Conservation (phyloP, 30 jellyfish, hydroid and myxozoan species). For the Mastigias papua region DNA sequence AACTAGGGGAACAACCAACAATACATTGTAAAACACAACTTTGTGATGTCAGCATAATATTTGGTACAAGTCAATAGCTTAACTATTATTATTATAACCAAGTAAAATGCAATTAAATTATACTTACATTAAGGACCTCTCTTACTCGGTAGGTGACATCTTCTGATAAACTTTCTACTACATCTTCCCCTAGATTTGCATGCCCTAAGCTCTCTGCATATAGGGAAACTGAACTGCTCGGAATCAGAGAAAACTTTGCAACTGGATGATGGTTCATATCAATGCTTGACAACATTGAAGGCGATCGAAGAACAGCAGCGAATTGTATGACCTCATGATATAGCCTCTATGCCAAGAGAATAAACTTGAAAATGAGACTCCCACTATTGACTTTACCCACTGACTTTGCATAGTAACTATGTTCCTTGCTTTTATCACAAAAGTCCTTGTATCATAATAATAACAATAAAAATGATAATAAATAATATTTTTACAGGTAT, state of each 20-base stretch:
- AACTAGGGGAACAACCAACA: too few species aligned
- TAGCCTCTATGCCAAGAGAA: background rate
- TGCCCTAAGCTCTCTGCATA: slow-evolving; percentile 92
- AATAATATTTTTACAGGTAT: too few species aligned
- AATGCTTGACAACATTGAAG: background rate
- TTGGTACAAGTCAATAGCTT: too few species aligned
- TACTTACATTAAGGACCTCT: slow-evolving; percentile 87
- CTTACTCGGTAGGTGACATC: slow-evolving; percentile 89
- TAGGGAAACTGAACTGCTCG: slow-evolving; percentile 74
- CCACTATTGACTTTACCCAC: background rate
- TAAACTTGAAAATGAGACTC: background rate
- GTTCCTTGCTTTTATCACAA: too few species aligned
- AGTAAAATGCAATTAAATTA: background rate
- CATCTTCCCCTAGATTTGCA: slow-evolving; percentile 77
- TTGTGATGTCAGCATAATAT: too few species aligned
- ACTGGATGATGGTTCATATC: slow-evolving; percentile 42
- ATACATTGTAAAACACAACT: too few species aligned
- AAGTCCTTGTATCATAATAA: too few species aligned
- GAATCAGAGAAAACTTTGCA: slow-evolving; percentile 72
- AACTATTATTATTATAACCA: too few species aligned
- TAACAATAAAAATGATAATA: too few species aligned
- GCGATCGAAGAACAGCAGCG: background rate
- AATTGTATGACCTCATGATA: background rate
- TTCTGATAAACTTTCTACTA: slow-evolving; percentile 77
- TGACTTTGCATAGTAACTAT: too few species aligned